Evolutionary conservation across 2,888 invertebrate genomes (phyloP).

Genomic region (Balanococcus diminutus): DNA sequence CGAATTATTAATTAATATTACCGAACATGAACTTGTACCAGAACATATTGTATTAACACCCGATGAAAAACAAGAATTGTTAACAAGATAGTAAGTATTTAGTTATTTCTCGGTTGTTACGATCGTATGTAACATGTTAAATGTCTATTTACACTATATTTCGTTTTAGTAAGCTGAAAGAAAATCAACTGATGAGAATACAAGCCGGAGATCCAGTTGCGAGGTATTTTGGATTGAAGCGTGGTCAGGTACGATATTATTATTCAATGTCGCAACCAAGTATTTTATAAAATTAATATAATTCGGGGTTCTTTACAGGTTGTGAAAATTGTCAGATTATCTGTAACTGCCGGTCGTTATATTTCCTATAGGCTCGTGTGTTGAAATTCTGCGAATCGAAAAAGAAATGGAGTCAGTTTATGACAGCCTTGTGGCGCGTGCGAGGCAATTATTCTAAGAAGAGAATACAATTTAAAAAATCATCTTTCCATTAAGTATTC

Average conservation of each 20-base stretch:
- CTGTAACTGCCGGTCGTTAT: slow-evolving; percentile 97
- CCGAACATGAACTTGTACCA: slow-evolving; percentile 97
- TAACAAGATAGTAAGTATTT: slow-evolving; percentile 80
- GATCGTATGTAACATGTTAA: neutral
- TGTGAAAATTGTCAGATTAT: slow-evolving; percentile 96
- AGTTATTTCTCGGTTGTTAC: neutral
- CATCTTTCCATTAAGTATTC: no score
- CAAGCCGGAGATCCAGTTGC: slow-evolving; percentile 99
- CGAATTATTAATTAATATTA: slow-evolving; percentile 95
- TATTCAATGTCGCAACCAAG: neutral
- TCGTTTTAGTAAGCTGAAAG: slow-evolving; percentile 83
- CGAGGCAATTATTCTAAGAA: neutral
- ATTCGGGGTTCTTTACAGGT: slow-evolving; percentile 67
- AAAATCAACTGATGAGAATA: slow-evolving; percentile 98
- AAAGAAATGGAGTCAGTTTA: neutral
- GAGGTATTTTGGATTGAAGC: slow-evolving; percentile 95
- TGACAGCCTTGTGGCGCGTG: neutral
- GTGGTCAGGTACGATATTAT: slow-evolving; percentile 79
- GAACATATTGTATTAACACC: slow-evolving; percentile 98
- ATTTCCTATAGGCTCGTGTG: slow-evolving; percentile 96
- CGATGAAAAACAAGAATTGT: slow-evolving; percentile 94
- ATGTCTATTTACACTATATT: slow-evolving; percentile 47
- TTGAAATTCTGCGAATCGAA: slow-evolving; percentile 62
- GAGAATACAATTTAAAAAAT: no score
- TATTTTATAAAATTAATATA: neutral